Percentiles rank a stretch among this genome's conserved stretches.
These are phyloP conservation scores for Egretta garzetta DNA, from an alignment of 2,113 vertebrate genomes.

Conservation along the genomic window DNA sequence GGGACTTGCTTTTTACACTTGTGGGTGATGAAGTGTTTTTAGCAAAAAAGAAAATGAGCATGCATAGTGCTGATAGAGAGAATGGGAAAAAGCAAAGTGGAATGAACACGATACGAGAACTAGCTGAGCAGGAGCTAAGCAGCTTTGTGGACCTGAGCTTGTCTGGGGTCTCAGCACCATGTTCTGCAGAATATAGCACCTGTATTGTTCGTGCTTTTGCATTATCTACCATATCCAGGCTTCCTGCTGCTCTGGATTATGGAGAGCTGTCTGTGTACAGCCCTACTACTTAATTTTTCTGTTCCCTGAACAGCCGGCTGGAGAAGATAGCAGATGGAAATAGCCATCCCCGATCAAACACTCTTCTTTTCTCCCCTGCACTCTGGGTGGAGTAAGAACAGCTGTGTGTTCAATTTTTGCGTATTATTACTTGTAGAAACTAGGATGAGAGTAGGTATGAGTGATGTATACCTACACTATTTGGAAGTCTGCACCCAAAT, in stretches of 20 bases:
- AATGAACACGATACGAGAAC: background rate
- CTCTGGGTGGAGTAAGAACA: background rate
- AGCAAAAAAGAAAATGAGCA: background rate
- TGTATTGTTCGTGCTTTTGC: background rate
- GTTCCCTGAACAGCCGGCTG: background rate
- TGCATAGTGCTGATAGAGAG: background rate
- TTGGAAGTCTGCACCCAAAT: background rate
- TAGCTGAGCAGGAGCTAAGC: background rate
- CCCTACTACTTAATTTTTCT: background rate
- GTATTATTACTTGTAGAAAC: background rate
- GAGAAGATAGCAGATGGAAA: background rate
- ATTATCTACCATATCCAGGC: background rate
- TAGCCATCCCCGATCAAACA: background rate
- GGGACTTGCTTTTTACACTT: background rate
- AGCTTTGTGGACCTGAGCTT: background rate
- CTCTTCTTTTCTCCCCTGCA: background rate
- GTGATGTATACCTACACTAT: accelerated
- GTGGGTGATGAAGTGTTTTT: background rate
- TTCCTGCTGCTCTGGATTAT: background rate
- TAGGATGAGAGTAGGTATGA: background rate
- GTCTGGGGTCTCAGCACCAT: background rate
- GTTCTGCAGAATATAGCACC: background rate
- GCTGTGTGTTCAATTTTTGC: background rate
- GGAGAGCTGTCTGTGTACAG: background rate
- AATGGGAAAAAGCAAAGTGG: background rate